phyloP scores from a whole-genome alignment of 2,797 vertebrate species.

The Rhinella marina region DNA sequence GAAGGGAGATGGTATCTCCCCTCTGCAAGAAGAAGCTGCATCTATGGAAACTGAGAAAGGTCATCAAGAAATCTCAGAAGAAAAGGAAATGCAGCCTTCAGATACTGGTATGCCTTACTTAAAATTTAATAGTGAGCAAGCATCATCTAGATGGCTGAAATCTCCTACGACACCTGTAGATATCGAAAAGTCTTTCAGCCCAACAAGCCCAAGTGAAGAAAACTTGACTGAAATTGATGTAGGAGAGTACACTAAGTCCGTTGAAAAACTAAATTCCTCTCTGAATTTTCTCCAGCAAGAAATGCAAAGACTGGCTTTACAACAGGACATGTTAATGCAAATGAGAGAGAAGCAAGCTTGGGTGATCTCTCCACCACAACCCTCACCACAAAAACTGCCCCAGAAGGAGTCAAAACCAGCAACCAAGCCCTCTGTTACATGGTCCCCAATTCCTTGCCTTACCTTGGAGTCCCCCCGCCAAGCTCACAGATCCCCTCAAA shows the following conservation, averaged over 20 bases:
- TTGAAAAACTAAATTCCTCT: conserved; percentile 93
- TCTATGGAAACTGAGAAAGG: conserved; percentile 78
- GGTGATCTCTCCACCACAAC: conserved; percentile 86
- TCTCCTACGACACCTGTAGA: conserved; percentile 73
- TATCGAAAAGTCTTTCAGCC: conserved; percentile 75
- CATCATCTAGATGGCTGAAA: conserved; percentile 79
- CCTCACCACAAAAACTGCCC: conserved; percentile 87
- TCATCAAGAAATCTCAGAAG: conserved; percentile 70
- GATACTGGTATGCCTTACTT: conserved; percentile 67
- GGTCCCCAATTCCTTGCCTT: conserved; percentile 75
- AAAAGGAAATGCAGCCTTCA: conserved; percentile 69
- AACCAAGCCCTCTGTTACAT: conserved; percentile 82
- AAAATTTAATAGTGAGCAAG: conserved; percentile 72
- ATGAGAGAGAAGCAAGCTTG: conserved; percentile 95
- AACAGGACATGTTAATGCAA: conserved; percentile 97
- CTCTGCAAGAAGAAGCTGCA: conserved; percentile 78
- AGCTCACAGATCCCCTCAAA: conserved; percentile 86
- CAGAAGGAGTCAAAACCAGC: conserved; percentile 79
- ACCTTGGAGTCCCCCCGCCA: conserved; percentile 84
- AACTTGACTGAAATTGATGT: conserved; percentile 86
- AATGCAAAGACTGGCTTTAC: conserved; percentile 95
- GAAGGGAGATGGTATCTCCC: conserved; percentile 85
- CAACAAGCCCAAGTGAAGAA: conserved; percentile 76
- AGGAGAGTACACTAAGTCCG: conserved; percentile 92
- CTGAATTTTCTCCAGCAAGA: conserved; percentile 92